Evolutionary conservation across 2,113 vertebrate genomes (phyloP).

Genomic region (Tetraodon nigroviridis): DNA sequence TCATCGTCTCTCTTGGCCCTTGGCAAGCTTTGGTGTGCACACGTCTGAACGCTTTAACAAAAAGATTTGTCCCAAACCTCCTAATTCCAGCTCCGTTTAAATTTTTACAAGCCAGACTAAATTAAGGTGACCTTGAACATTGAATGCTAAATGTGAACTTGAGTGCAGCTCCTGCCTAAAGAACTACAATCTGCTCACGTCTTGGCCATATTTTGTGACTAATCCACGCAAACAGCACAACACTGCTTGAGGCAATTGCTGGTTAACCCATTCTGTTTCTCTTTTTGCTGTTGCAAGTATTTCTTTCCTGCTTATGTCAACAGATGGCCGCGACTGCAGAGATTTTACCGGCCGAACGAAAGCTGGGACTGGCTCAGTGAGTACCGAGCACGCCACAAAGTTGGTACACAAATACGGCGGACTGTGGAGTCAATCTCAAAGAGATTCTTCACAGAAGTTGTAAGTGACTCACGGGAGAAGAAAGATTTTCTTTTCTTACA

Average conservation of each 20-base stretch:
- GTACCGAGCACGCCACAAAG: constrained; percentile 85
- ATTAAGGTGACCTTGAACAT: constrained; percentile 46
- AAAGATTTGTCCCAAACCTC: too few species aligned
- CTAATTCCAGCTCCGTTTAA: neutral
- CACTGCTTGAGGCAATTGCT: neutral
- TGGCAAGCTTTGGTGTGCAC: neutral
- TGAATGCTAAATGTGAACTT: neutral
- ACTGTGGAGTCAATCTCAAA: constrained; percentile 92
- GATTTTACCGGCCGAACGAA: constrained; percentile 86
- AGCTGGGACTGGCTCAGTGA: constrained; percentile 89
- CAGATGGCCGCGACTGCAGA: constrained; percentile 94
- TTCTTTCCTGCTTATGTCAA: constrained; percentile 13
- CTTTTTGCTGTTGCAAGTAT: neutral
- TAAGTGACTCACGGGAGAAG: constrained; percentile 64
- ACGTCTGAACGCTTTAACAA: neutral
- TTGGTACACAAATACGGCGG: constrained; percentile 84
- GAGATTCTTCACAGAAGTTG: constrained; percentile 93
- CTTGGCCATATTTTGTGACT: neutral
- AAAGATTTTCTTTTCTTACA: too few species aligned
- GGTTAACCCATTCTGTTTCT: neutral
- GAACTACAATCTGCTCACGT: neutral
- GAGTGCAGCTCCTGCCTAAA: constrained; percentile 18
- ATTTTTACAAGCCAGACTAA: neutral
- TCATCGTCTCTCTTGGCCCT: neutral
- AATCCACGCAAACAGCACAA: neutral